Conservation (phyloP, 2,888 invertebrate genomes). For the Dicyrtoma fusca region DNA sequence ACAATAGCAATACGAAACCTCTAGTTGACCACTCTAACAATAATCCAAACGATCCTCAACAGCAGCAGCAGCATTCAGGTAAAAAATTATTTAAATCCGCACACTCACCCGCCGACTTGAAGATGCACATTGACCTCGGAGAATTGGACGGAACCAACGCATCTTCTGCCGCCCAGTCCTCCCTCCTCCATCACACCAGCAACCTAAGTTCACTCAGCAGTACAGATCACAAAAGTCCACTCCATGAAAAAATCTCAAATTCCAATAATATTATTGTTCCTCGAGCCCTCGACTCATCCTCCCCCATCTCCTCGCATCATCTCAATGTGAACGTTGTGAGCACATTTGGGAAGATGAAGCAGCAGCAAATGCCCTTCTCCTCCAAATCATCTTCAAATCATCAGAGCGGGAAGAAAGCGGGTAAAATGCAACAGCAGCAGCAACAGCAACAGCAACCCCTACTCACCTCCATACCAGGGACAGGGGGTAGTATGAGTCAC, state of each 20-base stretch:
- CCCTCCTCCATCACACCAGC: slow-evolving; percentile 16
- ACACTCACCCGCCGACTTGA: slow-evolving; percentile 39
- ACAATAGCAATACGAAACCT: slow-evolving; percentile 59
- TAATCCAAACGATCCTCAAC: slow-evolving; percentile 28
- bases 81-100: slow-evolving; percentile 8
- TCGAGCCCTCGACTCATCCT: slow-evolving; percentile 21
- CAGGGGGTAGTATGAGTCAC: background rate
- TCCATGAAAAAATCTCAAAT: slow-evolving; percentile 46
- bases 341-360: background rate
- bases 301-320: slow-evolving; percentile 22
- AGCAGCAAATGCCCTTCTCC: background rate
- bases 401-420: background rate
- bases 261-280: slow-evolving; percentile 6
- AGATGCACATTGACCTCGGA: slow-evolving; percentile 27
- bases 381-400: background rate
- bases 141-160: background rate
- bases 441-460: slow-evolving; percentile 4
- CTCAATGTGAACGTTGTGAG: background rate
- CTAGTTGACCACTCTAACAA: slow-evolving; percentile 63
- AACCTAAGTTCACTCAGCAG: slow-evolving; percentile 6
- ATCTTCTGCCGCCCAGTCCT: background rate
- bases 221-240: slow-evolving; percentile 44
- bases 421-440: background rate
- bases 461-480: background rate
- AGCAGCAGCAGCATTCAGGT: background rate